phyloP scores from a whole-genome alignment of 2,113 vertebrate genomes.

The Antechinus stuartii region DNA sequence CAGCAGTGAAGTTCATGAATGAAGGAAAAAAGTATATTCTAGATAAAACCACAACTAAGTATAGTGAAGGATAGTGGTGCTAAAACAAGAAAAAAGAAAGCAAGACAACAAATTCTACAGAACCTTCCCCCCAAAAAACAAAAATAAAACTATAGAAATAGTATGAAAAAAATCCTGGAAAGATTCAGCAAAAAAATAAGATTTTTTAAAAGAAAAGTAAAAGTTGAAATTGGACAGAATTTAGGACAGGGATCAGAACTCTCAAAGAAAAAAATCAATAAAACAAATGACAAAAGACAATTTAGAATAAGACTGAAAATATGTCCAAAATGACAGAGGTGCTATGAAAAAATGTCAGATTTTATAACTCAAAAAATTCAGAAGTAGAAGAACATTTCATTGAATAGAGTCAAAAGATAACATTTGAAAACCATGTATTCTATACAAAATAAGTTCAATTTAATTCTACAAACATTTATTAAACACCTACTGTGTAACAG shows the following conservation, averaged over 20 bases:
- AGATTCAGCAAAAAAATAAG: not conserved
- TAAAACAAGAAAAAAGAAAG: not conserved
- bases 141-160: not conserved
- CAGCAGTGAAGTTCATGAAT: not conserved
- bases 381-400: not conserved
- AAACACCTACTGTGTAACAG: not conserved
- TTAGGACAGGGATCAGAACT: too few species aligned
- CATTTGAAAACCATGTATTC: not conserved
- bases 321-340: not conserved
- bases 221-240: too few species aligned
- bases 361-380: not conserved
- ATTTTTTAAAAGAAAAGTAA: too few species aligned
- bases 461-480: conserved; percentile 32
- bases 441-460: not conserved
- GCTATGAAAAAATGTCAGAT: not conserved
- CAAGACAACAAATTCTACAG: not conserved
- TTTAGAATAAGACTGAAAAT: not conserved
- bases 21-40: not conserved
- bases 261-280: not conserved
- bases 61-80: too few species aligned
- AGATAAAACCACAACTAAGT: not conserved
- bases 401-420: not conserved
- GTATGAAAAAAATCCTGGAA: not conserved
- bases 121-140: not conserved
- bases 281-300: not conserved